A percentile compares a stretch with the other conserved stretches of the same genome.
These are phyloP conservation scores for Rattus norvegicus DNA, from an alignment of 2,113 vertebrate genomes.

Conservation along the genomic window GRCr8 NC_086032.1:91527001-91527500, in stretches of 20 bases:
- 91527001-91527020: no score
- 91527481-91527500: background rate
- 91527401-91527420: background rate
- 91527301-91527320: no score
- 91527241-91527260: background rate
- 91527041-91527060: no score
- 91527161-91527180: no score
- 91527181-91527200: background rate
- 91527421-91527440: background rate
- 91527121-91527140: no score
- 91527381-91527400: background rate
- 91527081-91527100: no score
- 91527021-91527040: no score
- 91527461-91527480: background rate
- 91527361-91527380: background rate
- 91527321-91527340: background rate
- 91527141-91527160: no score
- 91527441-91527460: constrained; percentile 26
- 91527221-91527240: background rate
- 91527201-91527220: no score
- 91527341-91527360: background rate
- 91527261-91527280: background rate
- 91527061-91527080: no score
- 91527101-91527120: no score
- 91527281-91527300: no score